Conservation (phyloP, 2,888 invertebrate species). For the Molorchus minor region DNA sequence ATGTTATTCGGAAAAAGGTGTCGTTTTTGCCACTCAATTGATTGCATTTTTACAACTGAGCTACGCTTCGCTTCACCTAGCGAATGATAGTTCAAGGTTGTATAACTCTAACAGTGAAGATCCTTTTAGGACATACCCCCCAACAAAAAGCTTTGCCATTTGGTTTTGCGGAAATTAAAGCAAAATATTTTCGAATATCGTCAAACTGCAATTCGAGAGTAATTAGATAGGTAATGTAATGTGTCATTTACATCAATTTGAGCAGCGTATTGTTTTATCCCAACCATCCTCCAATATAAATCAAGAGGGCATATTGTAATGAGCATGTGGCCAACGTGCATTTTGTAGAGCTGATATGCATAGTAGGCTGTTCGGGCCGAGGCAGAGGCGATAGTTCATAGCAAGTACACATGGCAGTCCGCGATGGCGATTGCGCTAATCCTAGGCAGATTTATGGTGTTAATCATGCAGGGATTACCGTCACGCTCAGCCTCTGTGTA, state of each 20-base stretch:
- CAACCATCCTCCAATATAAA: conserved; percentile 5
- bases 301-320: conserved; percentile 21
- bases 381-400: conserved; percentile 51
- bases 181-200: too few relatives aligned
- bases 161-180: too few relatives aligned
- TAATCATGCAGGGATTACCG: conserved; percentile 71
- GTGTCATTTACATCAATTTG: conserved; percentile 3
- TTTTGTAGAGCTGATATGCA: conserved; percentile 14
- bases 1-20: too few relatives aligned
- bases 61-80: too few relatives aligned
- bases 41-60: too few relatives aligned
- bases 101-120: too few relatives aligned
- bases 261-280: conserved; percentile 11
- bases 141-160: too few relatives aligned
- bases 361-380: conserved; percentile 15
- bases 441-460: conserved; percentile 70
- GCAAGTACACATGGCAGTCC: conserved; percentile 51
- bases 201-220: not conserved
- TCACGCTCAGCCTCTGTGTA: conserved; percentile 57
- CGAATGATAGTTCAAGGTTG: too few relatives aligned
- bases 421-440: conserved; percentile 61
- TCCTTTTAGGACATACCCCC: too few relatives aligned
- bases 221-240: not conserved
- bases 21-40: too few relatives aligned
- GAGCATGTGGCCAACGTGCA: conserved; percentile 10